A percentile compares a stretch with the other conserved stretches of the same genome.
Conservation (phyloP, 2,888 invertebrate species). For the Bedellia somnulentella region DNA sequence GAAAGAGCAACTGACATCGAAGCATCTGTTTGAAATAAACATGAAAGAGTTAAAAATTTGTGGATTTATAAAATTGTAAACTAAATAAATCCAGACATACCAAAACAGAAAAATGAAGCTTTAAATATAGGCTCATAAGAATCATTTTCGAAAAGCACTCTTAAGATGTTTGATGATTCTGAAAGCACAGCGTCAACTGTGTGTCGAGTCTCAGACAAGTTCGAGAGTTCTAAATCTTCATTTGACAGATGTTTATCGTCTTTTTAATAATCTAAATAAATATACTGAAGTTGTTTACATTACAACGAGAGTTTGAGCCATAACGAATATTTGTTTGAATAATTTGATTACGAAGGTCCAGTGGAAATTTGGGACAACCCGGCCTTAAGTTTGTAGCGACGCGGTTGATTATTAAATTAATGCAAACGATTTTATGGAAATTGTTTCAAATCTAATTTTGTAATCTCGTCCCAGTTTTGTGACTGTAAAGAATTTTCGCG, state of each 20-base stretch:
- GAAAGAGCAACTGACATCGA: no score
- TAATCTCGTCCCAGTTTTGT: no score
- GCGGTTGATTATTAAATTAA: constrained; percentile 23
- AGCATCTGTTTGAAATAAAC: constrained; percentile 2
- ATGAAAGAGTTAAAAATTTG: constrained; percentile 6
- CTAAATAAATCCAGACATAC: constrained; percentile 9
- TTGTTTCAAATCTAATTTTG: no score
- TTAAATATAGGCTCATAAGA: no score
- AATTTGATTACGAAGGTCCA: constrained; percentile 18
- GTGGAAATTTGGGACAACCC: constrained; percentile 5
- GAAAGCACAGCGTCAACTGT: constrained; percentile 11
- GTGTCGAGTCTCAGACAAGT: constrained; percentile 18
- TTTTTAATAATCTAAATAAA: constrained; percentile 33
- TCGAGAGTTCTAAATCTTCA: constrained; percentile 25
- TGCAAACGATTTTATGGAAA: constrained; percentile 25
- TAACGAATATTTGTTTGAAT: constrained; percentile 19
- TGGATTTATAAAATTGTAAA: constrained; percentile 11
- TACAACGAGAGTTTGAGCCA: constrained; percentile 20
- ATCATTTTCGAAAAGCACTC: no score
- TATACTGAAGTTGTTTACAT: constrained; percentile 32
- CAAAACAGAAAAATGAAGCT: no score
- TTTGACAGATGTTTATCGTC: constrained; percentile 35
- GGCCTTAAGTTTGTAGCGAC: constrained; percentile 9
- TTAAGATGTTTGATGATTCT: no score
- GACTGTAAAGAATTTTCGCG: no score